Percentiles rank a stretch among this genome's conserved stretches.
Evolutionary conservation across 1,140 invertebrate genomes (phyloP).

Genomic region (Procambarus clarkii): DNA sequence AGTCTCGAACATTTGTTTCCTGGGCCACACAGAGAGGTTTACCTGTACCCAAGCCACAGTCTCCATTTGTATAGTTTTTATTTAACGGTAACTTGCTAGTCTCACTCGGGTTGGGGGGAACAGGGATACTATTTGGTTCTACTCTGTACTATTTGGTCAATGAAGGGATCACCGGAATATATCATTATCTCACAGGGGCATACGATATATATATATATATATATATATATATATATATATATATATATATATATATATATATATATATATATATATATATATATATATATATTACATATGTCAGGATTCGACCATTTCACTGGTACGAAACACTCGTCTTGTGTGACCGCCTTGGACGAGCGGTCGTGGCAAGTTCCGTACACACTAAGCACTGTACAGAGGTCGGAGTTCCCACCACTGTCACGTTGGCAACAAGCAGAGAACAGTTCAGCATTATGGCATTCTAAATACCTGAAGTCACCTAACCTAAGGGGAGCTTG

Average conservation of each 20-base stretch:
- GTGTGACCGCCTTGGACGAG: neutral
- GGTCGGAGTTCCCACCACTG: constrained; percentile 34
- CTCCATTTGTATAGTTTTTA: constrained; percentile 1
- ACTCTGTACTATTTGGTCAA: constrained; percentile 56
- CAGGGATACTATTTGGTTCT: constrained; percentile 51
- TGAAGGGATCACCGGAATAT: constrained; percentile 53
- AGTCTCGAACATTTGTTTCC: constrained; percentile 32
- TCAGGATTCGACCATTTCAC: constrained; percentile 47
- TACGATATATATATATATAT: neutral
- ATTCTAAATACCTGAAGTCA: constrained; percentile 66
- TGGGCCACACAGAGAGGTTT: constrained; percentile 23
- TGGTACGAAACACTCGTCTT: constrained; percentile 32
- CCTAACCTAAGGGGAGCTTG: constrained; percentile 58
- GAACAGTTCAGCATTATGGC: constrained; percentile 61
- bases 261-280: neutral
- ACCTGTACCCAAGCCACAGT: constrained; percentile 42
- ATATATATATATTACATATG: neutral
- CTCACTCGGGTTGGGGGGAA: constrained; percentile 36
- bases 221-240: no score
- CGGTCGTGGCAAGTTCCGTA: constrained; percentile 1
- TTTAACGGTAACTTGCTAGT: constrained; percentile 43
- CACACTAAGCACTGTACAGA: constrained; percentile 11
- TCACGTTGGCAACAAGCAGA: constrained; percentile 56
- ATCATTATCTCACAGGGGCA: constrained; percentile 29
- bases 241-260: no score